phyloP scores from a whole-genome alignment of 1,140 invertebrate genomes.

The Dinothrombium tinctorium region DNA sequence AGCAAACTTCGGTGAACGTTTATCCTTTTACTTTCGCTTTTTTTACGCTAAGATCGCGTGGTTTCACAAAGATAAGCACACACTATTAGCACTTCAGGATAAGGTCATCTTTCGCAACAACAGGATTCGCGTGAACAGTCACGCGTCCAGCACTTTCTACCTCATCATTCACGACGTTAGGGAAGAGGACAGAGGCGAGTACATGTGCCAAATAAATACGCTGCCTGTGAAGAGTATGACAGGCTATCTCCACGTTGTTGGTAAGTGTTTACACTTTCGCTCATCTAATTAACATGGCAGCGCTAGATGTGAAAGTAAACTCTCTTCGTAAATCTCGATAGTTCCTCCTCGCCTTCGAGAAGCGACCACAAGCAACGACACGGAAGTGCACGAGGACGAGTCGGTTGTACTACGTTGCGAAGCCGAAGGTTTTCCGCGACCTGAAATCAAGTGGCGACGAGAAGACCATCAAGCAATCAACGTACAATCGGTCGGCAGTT shows the following conservation, averaged over 20 bases:
- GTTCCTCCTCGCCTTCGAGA: slow-evolving; percentile 12
- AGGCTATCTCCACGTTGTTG: slow-evolving; percentile 2
- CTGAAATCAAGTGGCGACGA: slow-evolving; percentile 28
- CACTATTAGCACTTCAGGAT: slow-evolving; percentile 62
- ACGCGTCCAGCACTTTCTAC: slow-evolving; percentile 6
- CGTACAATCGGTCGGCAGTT: slow-evolving; percentile 9
- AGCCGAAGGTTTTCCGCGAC: slow-evolving; percentile 63
- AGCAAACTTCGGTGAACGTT: too few relatives aligned
- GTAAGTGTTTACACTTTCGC: slow-evolving; percentile 49
- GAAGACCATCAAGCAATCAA: slow-evolving; percentile 12
- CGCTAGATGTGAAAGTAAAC: too few relatives aligned
- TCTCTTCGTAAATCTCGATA: slow-evolving; percentile 2
- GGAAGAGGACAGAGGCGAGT: slow-evolving; percentile 35
- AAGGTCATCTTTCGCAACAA: slow-evolving; percentile 64
- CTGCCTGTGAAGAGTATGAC: slow-evolving; percentile 26
- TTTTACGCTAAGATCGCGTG: slow-evolving; percentile 44
- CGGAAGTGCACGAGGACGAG: slow-evolving; percentile 38
- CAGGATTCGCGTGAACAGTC: slow-evolving; percentile 19
- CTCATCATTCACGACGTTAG: slow-evolving; percentile 3
- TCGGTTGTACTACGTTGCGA: slow-evolving; percentile 66
- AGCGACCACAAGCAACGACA: slow-evolving; percentile 11
- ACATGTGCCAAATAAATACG: slow-evolving; percentile 58
- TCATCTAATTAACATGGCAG: too few relatives aligned
- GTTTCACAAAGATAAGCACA: slow-evolving; percentile 67
- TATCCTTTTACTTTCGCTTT: background rate